Percentiles rank a stretch among this genome's conserved stretches.
These are phyloP conservation scores for Rhaphigaster nebulosa DNA, from an alignment of 2,888 invertebrate species.

Conservation along the genomic window DNA sequence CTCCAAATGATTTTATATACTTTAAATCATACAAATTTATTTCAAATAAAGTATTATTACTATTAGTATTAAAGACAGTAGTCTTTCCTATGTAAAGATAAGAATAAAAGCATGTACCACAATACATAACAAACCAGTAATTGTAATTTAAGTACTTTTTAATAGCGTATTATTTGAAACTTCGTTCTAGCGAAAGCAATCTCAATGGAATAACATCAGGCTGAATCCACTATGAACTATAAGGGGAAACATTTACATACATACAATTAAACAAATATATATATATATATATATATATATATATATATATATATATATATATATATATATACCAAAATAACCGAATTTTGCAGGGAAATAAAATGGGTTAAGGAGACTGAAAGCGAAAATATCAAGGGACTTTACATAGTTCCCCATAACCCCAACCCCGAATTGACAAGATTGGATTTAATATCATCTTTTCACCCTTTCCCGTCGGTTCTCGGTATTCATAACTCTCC, in stretches of 20 bases:
- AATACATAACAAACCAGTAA: too few relatives aligned
- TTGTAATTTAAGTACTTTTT: too few relatives aligned
- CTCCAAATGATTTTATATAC: too few relatives aligned
- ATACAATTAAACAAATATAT: neutral
- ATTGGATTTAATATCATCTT: constrained; percentile 18
- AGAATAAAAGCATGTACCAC: too few relatives aligned
- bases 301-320: neutral
- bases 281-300: neutral
- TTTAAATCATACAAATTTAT: too few relatives aligned
- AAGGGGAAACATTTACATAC: neutral
- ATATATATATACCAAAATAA: neutral
- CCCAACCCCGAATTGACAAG: neutral
- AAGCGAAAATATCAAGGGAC: neutral
- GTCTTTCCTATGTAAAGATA: too few relatives aligned
- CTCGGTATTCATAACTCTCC: neutral
- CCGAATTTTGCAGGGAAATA: neutral
- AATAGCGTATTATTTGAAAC: too few relatives aligned
- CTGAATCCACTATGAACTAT: neutral
- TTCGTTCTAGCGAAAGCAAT: too few relatives aligned
- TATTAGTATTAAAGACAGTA: too few relatives aligned
- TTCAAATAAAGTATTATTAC: too few relatives aligned
- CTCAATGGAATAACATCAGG: neutral
- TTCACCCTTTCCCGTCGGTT: neutral
- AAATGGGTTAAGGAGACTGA: neutral
- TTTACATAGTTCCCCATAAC: neutral